Percentiles rank a stretch among this genome's conserved stretches.
Conservation (phyloP, 2,888 invertebrate species). For the Pachymerium ferrugineum region DNA sequence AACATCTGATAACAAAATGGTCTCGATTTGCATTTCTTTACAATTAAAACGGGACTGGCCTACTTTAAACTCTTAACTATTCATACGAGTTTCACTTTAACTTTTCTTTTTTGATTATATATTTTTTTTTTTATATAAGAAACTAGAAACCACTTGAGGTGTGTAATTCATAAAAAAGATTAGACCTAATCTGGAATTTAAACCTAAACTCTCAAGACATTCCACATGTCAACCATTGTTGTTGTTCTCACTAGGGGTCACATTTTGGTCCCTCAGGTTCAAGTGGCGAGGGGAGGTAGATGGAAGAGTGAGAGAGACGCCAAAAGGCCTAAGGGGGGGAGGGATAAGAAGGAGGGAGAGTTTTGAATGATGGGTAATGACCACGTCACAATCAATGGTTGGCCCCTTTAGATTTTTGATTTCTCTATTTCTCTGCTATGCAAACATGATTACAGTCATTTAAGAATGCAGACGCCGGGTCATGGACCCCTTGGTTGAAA, state of each 20-base stretch:
- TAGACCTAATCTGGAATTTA: too few species aligned
- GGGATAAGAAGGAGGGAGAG: neutral
- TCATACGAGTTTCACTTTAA: too few species aligned
- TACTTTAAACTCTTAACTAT: too few species aligned
- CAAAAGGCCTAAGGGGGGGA: neutral
- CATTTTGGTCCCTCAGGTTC: neutral
- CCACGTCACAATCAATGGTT: neutral
- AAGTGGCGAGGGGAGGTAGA: neutral
- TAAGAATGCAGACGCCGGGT: neutral
- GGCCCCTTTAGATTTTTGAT: neutral
- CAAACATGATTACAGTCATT: slow-evolving; percentile 8
- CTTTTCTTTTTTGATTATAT: too few species aligned
- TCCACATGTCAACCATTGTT: neutral
- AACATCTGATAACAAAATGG: neutral
- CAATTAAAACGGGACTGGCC: neutral
- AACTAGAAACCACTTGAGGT: too few species aligned
- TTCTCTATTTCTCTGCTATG: neutral
- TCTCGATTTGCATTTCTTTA: neutral
- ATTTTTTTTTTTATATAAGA: too few species aligned
- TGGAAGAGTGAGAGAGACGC: neutral
- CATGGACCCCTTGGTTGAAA: neutral
- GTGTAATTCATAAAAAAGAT: too few species aligned
- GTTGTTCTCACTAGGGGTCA: neutral
- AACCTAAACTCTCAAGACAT: too few species aligned
- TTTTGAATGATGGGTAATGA: neutral